Base-by-base conservation (phyloP, 2,888 invertebrate genomes). In the Germaria angustata region DNA sequence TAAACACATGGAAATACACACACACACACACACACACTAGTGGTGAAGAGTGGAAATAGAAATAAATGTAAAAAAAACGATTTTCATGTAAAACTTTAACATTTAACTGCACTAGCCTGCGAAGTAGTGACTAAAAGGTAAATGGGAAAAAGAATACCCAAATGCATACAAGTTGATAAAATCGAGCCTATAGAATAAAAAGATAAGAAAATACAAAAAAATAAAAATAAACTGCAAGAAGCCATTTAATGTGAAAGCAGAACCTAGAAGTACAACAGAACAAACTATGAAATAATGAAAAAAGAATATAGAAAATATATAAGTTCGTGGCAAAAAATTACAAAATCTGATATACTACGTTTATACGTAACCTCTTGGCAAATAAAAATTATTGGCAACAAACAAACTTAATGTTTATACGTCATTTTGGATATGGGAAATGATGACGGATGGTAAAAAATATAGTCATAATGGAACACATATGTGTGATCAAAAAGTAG, bases 21-120 rank as follows among this genome's bases (percentile, higher is more conserved):
- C 13, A 2, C n/a, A 46, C 15, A 34, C 32, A 22, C 8, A 22
- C n/a, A n/a, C 2, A 24, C 6, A 3, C 22, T 9, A 49, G 2
- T n/a, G 9, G n/a, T 17, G 24, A 49, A 63, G 51, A 55, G 36
- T 49, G 66, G 68, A 68, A 46, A 69, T 34, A 63, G 36, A 20
- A 5, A 6, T n/a, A n/a, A n/a, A n/a, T 28, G 28, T 39, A 49
- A 32, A 36, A 61, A 61, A 61, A 68, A 9, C 13, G 2, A 32
- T 46, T 34, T 55, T 15, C 32, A 17, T 55, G 39, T n/a, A 55
- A 63, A 65, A 55, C 15, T 75, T 63, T 41, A 75, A 75, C 44
- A 77, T 57, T 71, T 11, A 72, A 22, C 68, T 41, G 20, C 46
- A 63, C 55, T 55, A 24, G 59, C 20, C 28, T 17, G 44, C 28